These are phyloP conservation scores for rat (Rattus norvegicus) DNA, from an alignment of 2,113 vertebrate species.

Conservation along the genomic window DNA sequence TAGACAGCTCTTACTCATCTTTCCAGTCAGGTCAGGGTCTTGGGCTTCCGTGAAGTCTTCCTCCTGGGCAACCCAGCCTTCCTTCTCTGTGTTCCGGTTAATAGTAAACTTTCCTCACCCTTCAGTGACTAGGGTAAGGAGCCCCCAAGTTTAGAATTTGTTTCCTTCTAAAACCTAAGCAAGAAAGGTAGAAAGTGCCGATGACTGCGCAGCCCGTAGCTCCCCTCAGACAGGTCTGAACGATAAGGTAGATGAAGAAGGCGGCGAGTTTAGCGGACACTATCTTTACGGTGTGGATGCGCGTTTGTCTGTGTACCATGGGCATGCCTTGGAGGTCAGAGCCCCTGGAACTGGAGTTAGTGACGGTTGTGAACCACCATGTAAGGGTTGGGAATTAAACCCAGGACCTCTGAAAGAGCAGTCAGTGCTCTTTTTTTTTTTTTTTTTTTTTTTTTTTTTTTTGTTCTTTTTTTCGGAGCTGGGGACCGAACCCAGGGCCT, in stretches of 20 bases:
- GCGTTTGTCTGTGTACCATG: background rate
- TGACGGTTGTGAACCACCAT: background rate
- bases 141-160: background rate
- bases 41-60: background rate
- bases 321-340: background rate
- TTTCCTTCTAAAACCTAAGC: conserved; percentile 17
- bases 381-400: background rate
- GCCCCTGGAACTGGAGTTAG: background rate
- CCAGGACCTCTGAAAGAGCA: background rate
- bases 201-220: background rate
- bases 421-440: no score
- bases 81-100: background rate
- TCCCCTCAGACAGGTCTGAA: background rate
- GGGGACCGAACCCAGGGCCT: no score
- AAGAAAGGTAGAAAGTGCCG: background rate
- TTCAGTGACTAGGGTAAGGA: background rate
- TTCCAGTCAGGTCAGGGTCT: background rate
- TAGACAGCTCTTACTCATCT: background rate
- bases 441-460: no score
- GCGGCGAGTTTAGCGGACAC: background rate
- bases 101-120: background rate
- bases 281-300: background rate
- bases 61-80: background rate
- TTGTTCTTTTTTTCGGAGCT: no score
- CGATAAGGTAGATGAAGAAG: no score